phyloP scores from a whole-genome alignment of 2,113 vertebrate species.

The Chloroceryle aenea region DNA sequence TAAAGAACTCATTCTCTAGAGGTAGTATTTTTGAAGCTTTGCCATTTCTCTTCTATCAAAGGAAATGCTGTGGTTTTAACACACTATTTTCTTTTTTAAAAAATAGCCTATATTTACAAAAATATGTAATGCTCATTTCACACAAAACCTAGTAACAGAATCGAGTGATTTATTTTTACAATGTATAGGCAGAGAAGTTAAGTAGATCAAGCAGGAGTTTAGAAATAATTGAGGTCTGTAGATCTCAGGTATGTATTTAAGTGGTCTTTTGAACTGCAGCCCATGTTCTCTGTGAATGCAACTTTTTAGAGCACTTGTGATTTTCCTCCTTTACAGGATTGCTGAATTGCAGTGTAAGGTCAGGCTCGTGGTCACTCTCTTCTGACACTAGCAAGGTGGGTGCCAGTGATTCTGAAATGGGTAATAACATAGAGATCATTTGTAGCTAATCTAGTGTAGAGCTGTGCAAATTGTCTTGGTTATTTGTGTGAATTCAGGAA shows the following conservation, averaged over 20 bases:
- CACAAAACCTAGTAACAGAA: neutral
- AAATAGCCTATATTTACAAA: neutral
- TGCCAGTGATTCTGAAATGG: conserved; percentile 8
- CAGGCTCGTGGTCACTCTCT: neutral
- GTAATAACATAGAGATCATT: neutral
- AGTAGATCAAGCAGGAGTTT: conserved; percentile 4
- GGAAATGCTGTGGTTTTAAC: neutral
- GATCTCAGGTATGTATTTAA: conserved; percentile 38
- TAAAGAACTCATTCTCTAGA: conserved; percentile 16
- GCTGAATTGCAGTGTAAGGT: conserved; percentile 5
- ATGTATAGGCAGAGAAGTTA: conserved; percentile 2
- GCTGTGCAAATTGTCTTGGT: neutral
- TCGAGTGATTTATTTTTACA: conserved; percentile 10
- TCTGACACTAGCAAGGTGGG: neutral
- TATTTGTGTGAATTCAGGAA: conserved; percentile 27
- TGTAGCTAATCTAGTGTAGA: neutral
- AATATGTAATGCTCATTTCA: conserved; percentile 38
- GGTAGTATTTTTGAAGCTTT: conserved; percentile 30
- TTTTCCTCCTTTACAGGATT: conserved; percentile 22
- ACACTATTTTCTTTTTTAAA: neutral
- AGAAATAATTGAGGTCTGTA: conserved; percentile 33
- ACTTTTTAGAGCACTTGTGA: conserved; percentile 46
- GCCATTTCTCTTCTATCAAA: conserved; percentile 9
- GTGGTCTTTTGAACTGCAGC: conserved; percentile 39
- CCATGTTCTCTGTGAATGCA: neutral